Conservation (phyloP, 2,113 vertebrate genomes). For the human region DNA sequence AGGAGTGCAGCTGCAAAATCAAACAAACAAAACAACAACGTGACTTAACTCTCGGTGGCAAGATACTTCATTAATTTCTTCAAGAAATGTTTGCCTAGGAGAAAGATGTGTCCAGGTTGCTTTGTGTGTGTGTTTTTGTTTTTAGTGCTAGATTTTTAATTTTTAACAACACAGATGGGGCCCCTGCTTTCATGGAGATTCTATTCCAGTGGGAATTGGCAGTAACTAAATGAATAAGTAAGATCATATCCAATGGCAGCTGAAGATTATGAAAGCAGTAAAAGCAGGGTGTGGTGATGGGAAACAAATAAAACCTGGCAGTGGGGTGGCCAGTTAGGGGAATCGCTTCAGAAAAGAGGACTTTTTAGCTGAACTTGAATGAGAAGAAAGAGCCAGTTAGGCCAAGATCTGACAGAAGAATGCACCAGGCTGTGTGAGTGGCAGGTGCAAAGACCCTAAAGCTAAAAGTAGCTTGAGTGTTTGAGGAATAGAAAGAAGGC, state of each 20-base stretch:
- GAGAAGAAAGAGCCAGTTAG: conserved; percentile 21
- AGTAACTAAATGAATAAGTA: background rate
- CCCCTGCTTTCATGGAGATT: background rate
- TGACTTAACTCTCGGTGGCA: background rate
- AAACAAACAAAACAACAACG: too few relatives aligned
- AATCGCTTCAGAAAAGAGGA: background rate
- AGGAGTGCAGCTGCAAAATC: background rate
- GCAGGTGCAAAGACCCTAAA: conserved; percentile 34
- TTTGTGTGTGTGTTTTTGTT: background rate
- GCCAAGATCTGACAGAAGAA: conserved; percentile 63
- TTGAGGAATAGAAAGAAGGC: conserved; percentile 64
- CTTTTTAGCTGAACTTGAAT: conserved; percentile 47
- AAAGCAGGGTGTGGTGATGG: background rate
- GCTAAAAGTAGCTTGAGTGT: conserved; percentile 54
- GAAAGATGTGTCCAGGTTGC: background rate
- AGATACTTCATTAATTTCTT: background rate
- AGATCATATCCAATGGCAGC: background rate
- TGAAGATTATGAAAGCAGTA: background rate
- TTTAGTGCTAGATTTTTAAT: background rate
- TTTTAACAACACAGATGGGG: background rate
- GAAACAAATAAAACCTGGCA: background rate
- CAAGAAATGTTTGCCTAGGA: background rate
- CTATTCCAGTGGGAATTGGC: background rate
- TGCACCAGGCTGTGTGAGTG: background rate
- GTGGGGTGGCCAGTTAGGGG: background rate